These are phyloP conservation scores for Morphnarchus princeps DNA, from an alignment of 2,113 vertebrate genomes.

Conservation along the genomic window DNA sequence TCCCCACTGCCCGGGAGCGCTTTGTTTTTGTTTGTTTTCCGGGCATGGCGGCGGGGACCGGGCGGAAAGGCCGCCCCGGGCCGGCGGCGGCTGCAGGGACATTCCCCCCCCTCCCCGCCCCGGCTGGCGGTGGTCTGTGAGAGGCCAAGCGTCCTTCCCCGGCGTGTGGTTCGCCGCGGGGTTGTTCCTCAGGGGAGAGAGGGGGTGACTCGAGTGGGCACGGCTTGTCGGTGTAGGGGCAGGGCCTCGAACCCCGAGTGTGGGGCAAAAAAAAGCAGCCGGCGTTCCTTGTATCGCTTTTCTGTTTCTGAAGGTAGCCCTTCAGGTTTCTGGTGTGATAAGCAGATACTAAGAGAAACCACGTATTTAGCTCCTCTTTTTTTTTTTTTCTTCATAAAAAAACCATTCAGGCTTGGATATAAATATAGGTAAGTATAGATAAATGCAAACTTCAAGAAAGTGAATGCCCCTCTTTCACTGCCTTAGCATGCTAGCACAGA, in stretches of 20 bases:
- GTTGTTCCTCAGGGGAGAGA: accelerated
- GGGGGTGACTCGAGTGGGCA: accelerated
- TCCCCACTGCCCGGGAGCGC: neutral
- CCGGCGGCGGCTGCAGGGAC: neutral
- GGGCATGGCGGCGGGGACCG: neutral
- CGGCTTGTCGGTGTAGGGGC: neutral
- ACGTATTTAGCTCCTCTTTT: neutral
- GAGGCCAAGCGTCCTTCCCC: accelerated
- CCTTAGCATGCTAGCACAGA: accelerated
- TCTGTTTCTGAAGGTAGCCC: no score
- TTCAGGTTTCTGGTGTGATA: neutral
- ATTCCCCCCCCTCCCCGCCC: accelerated
- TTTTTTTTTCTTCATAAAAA: neutral
- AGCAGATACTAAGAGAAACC: neutral
- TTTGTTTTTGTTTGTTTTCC: constrained; percentile 17
- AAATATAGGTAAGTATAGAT: neutral
- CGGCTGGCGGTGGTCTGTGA: accelerated
- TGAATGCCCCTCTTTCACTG: neutral
- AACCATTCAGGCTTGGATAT: accelerated
- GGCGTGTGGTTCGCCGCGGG: neutral
- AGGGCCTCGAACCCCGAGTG: accelerated
- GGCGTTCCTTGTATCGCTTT: accelerated
- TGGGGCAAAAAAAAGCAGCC: neutral
- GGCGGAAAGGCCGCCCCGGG: neutral
- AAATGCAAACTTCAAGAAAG: neutral